These are phyloP conservation scores for Rambutsinella grinnellia DNA, from an alignment of 2,888 invertebrate species.

Conservation along the genomic window DNA sequence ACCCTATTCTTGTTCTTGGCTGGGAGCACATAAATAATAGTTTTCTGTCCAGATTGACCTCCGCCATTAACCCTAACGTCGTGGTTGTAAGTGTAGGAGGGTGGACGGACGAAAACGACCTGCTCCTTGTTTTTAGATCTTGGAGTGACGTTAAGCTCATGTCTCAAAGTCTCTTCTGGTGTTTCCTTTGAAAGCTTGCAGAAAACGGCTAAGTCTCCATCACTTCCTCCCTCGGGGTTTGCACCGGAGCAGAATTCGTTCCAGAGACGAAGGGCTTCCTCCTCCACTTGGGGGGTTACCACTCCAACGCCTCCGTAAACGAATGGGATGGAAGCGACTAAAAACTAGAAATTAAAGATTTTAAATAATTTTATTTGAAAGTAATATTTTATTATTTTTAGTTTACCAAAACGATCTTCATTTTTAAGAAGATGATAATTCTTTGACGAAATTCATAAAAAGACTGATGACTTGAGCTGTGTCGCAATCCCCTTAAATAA, in stretches of 20 bases:
- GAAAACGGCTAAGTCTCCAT: slow-evolving; percentile 40
- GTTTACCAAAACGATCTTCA: too few species aligned
- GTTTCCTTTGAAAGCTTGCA: slow-evolving; percentile 43
- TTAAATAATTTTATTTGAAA: too few species aligned
- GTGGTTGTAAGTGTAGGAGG: slow-evolving; percentile 52
- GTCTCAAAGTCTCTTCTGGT: slow-evolving; percentile 39
- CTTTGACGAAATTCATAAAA: too few species aligned
- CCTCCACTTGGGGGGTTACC: slow-evolving; percentile 46
- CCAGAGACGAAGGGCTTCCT: slow-evolving; percentile 48
- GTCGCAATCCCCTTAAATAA: too few species aligned
- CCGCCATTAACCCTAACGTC: slow-evolving; percentile 47
- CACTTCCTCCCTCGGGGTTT: slow-evolving; percentile 32
- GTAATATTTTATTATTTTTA: too few species aligned
- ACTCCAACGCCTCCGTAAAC: slow-evolving; percentile 32
- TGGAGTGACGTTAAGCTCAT: slow-evolving; percentile 38
- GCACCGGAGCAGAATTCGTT: slow-evolving; percentile 36
- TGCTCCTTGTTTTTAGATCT: slow-evolving; percentile 21
- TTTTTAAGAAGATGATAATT: too few species aligned
- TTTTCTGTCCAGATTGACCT: slow-evolving; percentile 37
- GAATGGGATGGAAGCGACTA: slow-evolving; percentile 9
- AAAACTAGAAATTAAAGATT: too few species aligned
- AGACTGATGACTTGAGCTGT: too few species aligned
- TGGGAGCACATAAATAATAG: slow-evolving; percentile 49
- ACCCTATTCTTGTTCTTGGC: slow-evolving; percentile 48
- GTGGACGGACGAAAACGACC: slow-evolving; percentile 55